Base-by-base conservation (phyloP, 1,140 invertebrate genomes). In the Luehdorfia chinensis region DNA sequence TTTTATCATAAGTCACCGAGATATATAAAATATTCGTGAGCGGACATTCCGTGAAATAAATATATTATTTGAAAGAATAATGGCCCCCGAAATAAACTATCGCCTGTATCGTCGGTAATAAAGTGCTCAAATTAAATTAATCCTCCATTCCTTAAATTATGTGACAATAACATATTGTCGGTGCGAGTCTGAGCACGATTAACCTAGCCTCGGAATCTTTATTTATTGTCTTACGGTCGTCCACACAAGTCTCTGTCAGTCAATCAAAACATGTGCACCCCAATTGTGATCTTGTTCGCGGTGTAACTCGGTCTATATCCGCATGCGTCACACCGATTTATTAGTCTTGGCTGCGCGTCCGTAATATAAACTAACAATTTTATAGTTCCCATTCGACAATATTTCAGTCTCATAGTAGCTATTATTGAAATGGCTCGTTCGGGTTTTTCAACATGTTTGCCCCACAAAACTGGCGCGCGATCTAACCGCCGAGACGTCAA, bases 111-210 rank as follows among this genome's bases (percentile, higher is more conserved):
- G 37, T 52, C 46, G 27, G 47, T 67, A 71, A 71, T 68, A 66
- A 75, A 71, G 63, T 61, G 66, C 53, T 66, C 44, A 56, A 61
- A 71, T 71, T 54, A 60, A 59, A 75, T 70, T 76, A 74, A 72
- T 69, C 61, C 64, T 43, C 54, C 48, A 60, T 62, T 63, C 68
- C 67, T 65, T 74, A 73, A 70, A 77, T 75, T 63, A 69, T 70
- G 59, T 78, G 77, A 77, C 75, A 75, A 75, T 75, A 79, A 79
- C 68, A 72, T 61, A 78, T 68, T 63, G 67, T 66, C 54, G 59
- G 50, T 50, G 44, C 28, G 57, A 56, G 66, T 56, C 55, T 66
- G 63, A 50, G 39, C 41, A 49, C 66, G 64, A 73, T 66, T 75
- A 67, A 62, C 56, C 58, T 59, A 66, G 54, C 51, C 45, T 32